Evolutionary conservation across 1,140 invertebrate species (phyloP).

Genomic region (Nomia melanderi): DNA sequence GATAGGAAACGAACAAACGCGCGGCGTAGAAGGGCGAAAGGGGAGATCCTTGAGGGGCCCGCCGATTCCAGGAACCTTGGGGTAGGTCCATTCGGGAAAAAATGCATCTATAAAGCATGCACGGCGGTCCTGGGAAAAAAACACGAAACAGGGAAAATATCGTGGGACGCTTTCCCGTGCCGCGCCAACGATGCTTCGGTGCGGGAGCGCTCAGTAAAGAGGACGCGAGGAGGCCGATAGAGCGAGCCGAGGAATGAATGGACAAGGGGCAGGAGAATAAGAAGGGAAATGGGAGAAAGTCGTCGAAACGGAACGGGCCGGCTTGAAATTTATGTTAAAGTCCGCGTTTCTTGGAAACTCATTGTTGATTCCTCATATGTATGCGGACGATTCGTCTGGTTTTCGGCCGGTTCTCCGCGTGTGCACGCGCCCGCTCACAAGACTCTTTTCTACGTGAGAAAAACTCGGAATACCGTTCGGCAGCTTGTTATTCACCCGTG

Average conservation of each 20-base stretch:
- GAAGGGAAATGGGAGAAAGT: constrained; percentile 49
- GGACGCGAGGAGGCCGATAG: constrained; percentile 29
- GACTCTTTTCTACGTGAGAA: constrained; percentile 45
- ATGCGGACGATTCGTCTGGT: constrained; percentile 61
- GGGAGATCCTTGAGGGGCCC: constrained; percentile 34
- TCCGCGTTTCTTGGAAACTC: constrained; percentile 75
- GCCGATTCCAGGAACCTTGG: constrained; percentile 72
- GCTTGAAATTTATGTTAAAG: constrained; percentile 75
- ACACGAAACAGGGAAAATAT: constrained; percentile 37
- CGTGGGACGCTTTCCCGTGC: constrained; percentile 49
- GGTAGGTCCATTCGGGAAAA: constrained; percentile 73
- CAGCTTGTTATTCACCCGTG: constrained; percentile 25
- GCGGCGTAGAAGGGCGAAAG: neutral
- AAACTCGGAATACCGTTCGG: constrained; percentile 26
- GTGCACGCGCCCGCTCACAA: no score
- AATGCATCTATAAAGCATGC: constrained; percentile 64
- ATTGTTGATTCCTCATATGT: constrained; percentile 77
- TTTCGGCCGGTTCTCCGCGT: constrained; percentile 45
- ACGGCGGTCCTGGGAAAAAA: constrained; percentile 59
- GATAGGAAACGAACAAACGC: constrained; percentile 1
- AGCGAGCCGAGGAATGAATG: constrained; percentile 33
- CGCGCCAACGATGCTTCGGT: neutral
- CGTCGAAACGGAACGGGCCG: constrained; percentile 44
- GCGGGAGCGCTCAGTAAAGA: neutral
- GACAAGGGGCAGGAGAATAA: constrained; percentile 27